A percentile compares a stretch with the other conserved stretches of the same genome.
These are phyloP conservation scores for Tragelaphus strepsiceros DNA, from an alignment of 2,113 vertebrate species.

Conservation along the genomic window DNA sequence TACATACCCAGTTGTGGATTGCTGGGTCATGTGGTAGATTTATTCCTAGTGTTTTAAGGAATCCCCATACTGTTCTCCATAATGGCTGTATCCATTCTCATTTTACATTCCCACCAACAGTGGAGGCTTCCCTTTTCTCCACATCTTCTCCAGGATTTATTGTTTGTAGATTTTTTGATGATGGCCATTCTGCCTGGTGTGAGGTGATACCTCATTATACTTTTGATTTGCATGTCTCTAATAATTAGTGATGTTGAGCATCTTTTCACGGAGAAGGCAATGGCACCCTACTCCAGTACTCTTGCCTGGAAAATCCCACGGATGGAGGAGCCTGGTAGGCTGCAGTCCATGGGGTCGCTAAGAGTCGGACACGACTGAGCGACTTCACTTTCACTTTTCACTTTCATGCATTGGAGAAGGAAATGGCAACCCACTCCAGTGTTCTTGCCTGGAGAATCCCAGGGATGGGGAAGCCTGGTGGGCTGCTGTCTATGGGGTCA, in stretches of 20 bases:
- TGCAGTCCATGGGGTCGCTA: too few relatives aligned
- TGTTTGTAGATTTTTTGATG: neutral
- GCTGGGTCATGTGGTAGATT: neutral
- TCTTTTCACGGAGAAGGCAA: neutral
- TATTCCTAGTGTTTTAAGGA: neutral
- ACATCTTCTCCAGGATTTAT: neutral
- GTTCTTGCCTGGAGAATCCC: too few relatives aligned
- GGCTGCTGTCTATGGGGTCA: too few relatives aligned
- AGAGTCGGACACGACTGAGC: too few relatives aligned
- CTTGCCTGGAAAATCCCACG: too few relatives aligned
- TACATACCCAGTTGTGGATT: neutral
- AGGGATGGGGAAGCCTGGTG: too few relatives aligned
- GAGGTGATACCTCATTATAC: neutral
- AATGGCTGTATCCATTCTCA: neutral
- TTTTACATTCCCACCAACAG: neutral
- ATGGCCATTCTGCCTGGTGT: neutral
- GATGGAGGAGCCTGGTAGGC: too few relatives aligned
- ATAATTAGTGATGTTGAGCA: neutral
- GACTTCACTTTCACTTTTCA: too few relatives aligned
- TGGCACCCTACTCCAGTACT: too few relatives aligned
- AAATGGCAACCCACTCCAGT: too few relatives aligned
- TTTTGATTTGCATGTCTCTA: neutral
- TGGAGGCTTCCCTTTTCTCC: neutral
- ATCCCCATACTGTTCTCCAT: neutral
- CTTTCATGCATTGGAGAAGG: too few relatives aligned